Evolutionary conservation across 2,113 vertebrate genomes (phyloP).

Genomic region (Montifringilla adamsi): DNA sequence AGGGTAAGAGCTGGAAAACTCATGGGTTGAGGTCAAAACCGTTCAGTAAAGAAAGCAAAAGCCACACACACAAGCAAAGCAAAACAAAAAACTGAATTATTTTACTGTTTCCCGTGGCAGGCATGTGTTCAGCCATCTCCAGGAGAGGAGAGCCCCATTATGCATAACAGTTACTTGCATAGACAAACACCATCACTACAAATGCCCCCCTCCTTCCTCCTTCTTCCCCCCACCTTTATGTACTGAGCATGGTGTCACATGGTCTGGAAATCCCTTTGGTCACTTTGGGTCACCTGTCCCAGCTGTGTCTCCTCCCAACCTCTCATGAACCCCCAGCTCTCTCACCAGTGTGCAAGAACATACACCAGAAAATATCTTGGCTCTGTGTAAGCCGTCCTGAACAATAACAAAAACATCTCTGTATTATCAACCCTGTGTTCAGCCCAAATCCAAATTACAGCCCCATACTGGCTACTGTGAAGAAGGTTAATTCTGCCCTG

Average conservation of each 20-base stretch:
- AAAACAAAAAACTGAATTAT: not conserved
- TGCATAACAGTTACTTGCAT: fast-evolving
- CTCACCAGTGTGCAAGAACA: fast-evolving
- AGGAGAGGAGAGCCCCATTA: not conserved
- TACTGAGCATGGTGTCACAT: not conserved
- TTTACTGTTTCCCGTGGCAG: not conserved
- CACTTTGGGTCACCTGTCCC: not conserved
- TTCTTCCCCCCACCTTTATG: not conserved
- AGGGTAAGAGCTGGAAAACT: not conserved
- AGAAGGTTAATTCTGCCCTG: not conserved
- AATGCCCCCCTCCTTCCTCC: no score
- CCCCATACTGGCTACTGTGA: not conserved
- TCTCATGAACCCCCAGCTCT: not conserved
- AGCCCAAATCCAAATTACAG: not conserved
- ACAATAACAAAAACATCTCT: not conserved
- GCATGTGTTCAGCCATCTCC: not conserved
- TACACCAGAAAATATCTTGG: not conserved
- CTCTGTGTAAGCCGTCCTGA: not conserved
- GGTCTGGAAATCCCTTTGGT: not conserved
- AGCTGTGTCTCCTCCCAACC: not conserved
- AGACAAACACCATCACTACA: not conserved
- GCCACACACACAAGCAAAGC: not conserved
- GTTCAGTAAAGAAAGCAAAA: not conserved
- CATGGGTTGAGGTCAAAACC: not conserved
- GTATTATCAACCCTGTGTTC: not conserved